Base-by-base conservation (phyloP, 1,140 invertebrate species). In the Hirudo medicinalis region DNA sequence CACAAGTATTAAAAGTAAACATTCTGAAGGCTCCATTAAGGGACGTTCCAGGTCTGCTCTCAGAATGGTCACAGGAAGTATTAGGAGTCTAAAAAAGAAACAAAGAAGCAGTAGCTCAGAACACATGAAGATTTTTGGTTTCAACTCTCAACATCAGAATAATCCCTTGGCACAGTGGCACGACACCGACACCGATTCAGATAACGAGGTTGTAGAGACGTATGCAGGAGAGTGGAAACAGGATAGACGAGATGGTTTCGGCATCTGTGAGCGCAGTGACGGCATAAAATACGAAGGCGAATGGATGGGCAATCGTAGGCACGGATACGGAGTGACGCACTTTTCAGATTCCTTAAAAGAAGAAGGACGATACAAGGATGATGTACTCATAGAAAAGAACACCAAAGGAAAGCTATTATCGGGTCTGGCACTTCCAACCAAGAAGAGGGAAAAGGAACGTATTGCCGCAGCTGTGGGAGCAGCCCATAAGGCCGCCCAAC, bases 141-240 rank as follows among this genome's bases (percentile, higher is more conserved):
- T 49, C 43, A 49, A 49, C 43, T 49, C 43, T 49, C 60, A 32
- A 0, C 2, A 27, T 32, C 67, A 68, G 67, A 22, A 32, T 20
- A 25, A 20, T 63, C 60, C 22, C 4, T 63, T 20, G 13, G 11
- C 22, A 8, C 60, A 32, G 20, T 63, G 29, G 29, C 4, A 25
- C 60, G 60, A 63, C 9, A 63, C 43, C 11, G 67, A 29, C 20
- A 40, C 29, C 20, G 67, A 68, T 36, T 22, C 78, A 4, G 97
- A 99, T 80, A 88, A 91, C 6, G 91, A 89, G 78, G 92, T 97
- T 49, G 94, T 91, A 9, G 97, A 99, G 85, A 97, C 91, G 0
- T 99, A 99, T 82, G 90, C 93, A 86, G 97, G 97, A 17, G 96
- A 99, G 83, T 99, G 97, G 97, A 99, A 99, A 83, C 97, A 97